Conservation (phyloP, 2,888 invertebrate genomes). For the Oligia fasciuncula region DNA sequence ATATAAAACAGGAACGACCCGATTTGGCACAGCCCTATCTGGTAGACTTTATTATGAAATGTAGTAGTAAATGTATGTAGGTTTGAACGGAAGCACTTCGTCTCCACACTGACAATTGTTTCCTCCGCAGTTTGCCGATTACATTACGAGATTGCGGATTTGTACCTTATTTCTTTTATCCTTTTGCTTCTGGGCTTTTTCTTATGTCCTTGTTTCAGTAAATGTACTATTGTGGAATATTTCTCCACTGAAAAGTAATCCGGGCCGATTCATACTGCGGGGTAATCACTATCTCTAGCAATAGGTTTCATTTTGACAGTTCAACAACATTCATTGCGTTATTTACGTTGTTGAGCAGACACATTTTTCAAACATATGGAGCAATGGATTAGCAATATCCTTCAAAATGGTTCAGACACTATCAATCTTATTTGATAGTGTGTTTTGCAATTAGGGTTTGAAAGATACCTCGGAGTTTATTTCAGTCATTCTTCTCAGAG, state of each 20-base stretch:
- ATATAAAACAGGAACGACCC: neutral
- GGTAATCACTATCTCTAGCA: too few species aligned
- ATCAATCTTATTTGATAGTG: too few species aligned
- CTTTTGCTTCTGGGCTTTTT: neutral
- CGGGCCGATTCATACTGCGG: too few species aligned
- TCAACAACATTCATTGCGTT: too few species aligned
- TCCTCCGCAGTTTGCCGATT: slow-evolving; percentile 63
- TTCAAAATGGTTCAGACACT: too few species aligned
- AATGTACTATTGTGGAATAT: neutral
- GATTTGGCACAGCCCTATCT: slow-evolving; percentile 36
- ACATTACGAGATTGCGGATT: slow-evolving; percentile 52
- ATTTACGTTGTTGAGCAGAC: too few species aligned
- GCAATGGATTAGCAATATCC: too few species aligned
- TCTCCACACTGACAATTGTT: slow-evolving; percentile 73
- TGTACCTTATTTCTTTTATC: slow-evolving; percentile 25
- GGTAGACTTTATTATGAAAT: slow-evolving; percentile 39
- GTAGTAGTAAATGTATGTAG: slow-evolving; percentile 37
- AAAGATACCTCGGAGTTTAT: too few species aligned
- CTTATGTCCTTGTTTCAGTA: neutral
- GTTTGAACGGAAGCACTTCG: slow-evolving; percentile 70
- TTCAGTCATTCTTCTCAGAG: too few species aligned
- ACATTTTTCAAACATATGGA: too few species aligned
- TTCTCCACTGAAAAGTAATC: neutral
- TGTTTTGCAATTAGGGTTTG: too few species aligned
- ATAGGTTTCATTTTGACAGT: too few species aligned